phyloP scores from a whole-genome alignment of 2,113 vertebrate genomes.

The Columba livia region DNA sequence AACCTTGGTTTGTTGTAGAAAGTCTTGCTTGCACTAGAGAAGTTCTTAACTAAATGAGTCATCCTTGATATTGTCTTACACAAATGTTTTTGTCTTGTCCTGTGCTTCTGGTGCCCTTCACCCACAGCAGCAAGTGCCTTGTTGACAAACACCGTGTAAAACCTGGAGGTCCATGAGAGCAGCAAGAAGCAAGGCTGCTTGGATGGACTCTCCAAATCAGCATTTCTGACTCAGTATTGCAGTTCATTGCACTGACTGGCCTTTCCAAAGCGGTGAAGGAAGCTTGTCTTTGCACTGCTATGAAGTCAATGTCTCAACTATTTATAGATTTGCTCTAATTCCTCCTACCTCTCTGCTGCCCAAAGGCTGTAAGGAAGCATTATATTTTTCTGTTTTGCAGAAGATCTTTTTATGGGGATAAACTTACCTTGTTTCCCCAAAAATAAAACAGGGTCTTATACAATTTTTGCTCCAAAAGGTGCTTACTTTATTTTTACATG shows the following conservation, averaged over 20 bases:
- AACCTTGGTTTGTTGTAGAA: background rate
- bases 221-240: background rate
- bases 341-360: background rate
- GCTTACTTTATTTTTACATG: too few relatives aligned
- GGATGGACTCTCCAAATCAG: background rate
- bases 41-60: background rate
- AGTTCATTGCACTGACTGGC: background rate
- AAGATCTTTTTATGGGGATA: background rate
- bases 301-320: background rate
- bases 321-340: background rate
- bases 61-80: background rate
- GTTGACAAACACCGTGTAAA: background rate
- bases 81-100: background rate
- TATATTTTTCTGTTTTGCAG: background rate
- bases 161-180: rapidly evolving
- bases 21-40: background rate
- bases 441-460: too few relatives aligned
- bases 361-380: background rate
- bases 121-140: background rate
- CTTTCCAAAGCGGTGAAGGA: background rate
- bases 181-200: background rate
- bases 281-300: background rate
- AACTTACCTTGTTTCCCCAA: background rate
- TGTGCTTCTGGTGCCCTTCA: background rate
- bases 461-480: too few relatives aligned